Evolutionary conservation across 2,797 vertebrate species (phyloP).

Genomic region (Manis javanica): DNA sequence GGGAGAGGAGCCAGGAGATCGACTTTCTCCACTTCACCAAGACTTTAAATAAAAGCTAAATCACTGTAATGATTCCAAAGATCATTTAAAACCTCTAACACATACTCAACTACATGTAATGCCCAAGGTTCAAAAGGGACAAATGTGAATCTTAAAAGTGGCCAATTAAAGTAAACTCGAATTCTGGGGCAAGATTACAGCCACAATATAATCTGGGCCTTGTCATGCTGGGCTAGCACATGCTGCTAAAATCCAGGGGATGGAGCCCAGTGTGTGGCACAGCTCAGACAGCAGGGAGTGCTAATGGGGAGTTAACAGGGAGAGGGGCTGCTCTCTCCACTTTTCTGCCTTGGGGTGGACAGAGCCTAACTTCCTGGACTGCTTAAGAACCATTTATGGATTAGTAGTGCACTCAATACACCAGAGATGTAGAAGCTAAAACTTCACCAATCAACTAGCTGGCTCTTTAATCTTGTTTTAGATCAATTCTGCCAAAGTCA

Average conservation of each 20-base stretch:
- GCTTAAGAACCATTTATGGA: not conserved
- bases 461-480: conserved; percentile 16
- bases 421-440: not conserved
- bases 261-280: not conserved
- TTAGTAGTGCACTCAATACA: not conserved
- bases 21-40: not conserved
- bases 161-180: not conserved
- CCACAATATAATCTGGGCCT: not conserved
- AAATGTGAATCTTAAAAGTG: not conserved
- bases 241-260: not conserved
- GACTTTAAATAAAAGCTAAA: not conserved
- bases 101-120: not conserved
- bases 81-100: not conserved
- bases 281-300: not conserved
- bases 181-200: not conserved
- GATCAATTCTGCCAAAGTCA: conserved; percentile 69
- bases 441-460: conserved; percentile 23
- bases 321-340: not conserved
- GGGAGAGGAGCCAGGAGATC: not conserved
- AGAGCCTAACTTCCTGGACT: not conserved
- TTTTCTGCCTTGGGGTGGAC: not conserved
- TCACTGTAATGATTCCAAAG: not conserved
- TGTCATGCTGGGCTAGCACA: rapidly evolving
- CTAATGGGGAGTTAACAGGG: not conserved
- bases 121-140: not conserved